Evolutionary conservation across 2,797 vertebrate genomes (phyloP), one percentile per base, ranked within the genome.

Genomic region (Chelmon rostratus): DNA sequence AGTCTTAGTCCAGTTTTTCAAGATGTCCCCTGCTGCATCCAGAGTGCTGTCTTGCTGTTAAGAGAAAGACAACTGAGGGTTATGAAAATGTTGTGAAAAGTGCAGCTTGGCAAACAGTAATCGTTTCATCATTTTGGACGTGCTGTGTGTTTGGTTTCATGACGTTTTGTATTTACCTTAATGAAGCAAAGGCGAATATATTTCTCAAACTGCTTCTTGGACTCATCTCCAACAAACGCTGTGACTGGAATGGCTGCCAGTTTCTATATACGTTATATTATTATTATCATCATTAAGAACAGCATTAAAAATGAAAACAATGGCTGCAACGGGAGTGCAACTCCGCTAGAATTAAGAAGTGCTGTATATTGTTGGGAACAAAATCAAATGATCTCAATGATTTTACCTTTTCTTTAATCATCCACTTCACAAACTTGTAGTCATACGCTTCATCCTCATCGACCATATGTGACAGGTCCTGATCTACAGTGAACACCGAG

Each of bases 161-260:
- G 11, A 19, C 10, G 2, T 31, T 65, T 13, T 50, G 2, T 5
- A 8, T 28, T 95, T 96, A 99, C 98, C 96, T 99, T 99, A 86
- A 99, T 98, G 91, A 99, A 99, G 88, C 98, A 99, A 81, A 99
- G 94, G 3, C 98, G 96, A 72, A 99, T 97, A 23, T 97, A 98
- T 92, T 97, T 99, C 91, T 99, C 97, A 94, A 99, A 99, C 3
- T 96, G 90, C 71, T 88, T 94, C 82, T 92, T 97, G 68, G 96
- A 96, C 35, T 95, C 95, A 0, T 96, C 89, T 56, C 97, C 95
- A 88, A 97, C 97, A 89, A 99, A 99, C 0, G 97, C 96, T 4
- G 97, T 96, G 77, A 99, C 94, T 54, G 98, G 98, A 89, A 99
- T 99, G 68, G 97, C 96, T 65, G 97, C 96, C 25, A 99, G 91